phyloP scores from a whole-genome alignment of 2,797 vertebrate genomes.

The Pelodytes ibericus region DNA sequence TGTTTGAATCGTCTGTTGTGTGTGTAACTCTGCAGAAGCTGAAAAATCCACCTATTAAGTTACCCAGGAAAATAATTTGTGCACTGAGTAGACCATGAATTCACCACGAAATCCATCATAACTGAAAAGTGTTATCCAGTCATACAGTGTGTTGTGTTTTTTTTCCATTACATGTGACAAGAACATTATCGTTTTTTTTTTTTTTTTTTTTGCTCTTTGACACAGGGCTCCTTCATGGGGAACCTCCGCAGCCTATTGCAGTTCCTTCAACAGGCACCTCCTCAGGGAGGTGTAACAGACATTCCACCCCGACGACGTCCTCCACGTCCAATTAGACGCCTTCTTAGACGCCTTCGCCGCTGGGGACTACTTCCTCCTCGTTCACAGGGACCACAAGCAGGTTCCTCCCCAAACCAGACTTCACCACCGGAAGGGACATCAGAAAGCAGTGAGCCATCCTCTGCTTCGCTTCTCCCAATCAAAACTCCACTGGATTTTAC shows the following conservation, averaged over 20 bases:
- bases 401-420: slow-evolving; percentile 54
- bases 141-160: too few relatives aligned
- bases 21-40: too few relatives aligned
- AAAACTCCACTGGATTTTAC: slow-evolving; percentile 52
- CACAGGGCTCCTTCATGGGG: slow-evolving; percentile 68
- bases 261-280: slow-evolving; percentile 64
- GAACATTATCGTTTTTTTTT: too few relatives aligned
- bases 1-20: too few relatives aligned
- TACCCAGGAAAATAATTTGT: too few relatives aligned
- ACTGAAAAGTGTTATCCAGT: too few relatives aligned
- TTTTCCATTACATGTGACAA: background rate
- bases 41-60: too few relatives aligned
- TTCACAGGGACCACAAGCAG: slow-evolving; percentile 46
- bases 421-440: slow-evolving; percentile 51
- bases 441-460: slow-evolving; percentile 21
- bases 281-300: slow-evolving; percentile 21
- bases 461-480: slow-evolving; percentile 47
- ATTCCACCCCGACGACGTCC: slow-evolving; percentile 58
- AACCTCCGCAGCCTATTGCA: slow-evolving; percentile 69
- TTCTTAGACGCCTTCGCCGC: slow-evolving; percentile 65
- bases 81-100: too few relatives aligned
- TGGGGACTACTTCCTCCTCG: slow-evolving; percentile 66
- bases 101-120: too few relatives aligned
- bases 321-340: slow-evolving; percentile 62
- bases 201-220: background rate